phyloP scores from a whole-genome alignment of 2,888 invertebrate species.

The Conops quadrifasciatus region DNA sequence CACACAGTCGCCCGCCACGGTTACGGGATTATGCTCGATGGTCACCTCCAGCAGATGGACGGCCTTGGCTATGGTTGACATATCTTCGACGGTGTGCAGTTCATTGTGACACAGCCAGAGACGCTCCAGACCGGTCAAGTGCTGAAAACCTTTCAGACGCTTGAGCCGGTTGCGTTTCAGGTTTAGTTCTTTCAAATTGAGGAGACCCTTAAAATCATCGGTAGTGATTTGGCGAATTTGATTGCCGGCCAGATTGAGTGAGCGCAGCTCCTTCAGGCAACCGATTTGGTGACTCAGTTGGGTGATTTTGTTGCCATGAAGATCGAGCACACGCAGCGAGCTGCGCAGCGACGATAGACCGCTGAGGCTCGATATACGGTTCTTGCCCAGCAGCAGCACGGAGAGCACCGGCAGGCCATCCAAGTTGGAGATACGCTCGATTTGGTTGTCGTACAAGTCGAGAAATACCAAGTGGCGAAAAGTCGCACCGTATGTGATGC shows the following conservation, averaged over 20 bases:
- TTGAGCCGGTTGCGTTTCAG: constrained; percentile 85
- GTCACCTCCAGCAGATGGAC: constrained; percentile 82
- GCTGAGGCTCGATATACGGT: constrained; percentile 69
- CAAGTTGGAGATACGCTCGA: constrained; percentile 84
- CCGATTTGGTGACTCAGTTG: constrained; percentile 63
- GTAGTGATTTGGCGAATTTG: constrained; percentile 80
- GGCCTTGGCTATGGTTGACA: constrained; percentile 82
- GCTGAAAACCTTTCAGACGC: constrained; percentile 81
- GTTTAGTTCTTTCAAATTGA: constrained; percentile 85
- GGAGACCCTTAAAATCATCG: constrained; percentile 80
- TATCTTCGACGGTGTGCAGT: constrained; percentile 81
- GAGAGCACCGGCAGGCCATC: constrained; percentile 80
- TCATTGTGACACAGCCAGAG: constrained; percentile 66
- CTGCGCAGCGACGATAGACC: constrained; percentile 57
- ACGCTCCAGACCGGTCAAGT: constrained; percentile 76
- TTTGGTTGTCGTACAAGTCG: constrained; percentile 93
- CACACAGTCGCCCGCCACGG: constrained; percentile 81
- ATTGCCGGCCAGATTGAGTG: constrained; percentile 92
- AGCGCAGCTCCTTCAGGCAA: constrained; percentile 81
- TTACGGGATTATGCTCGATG: constrained; percentile 86
- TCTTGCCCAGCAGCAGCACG: constrained; percentile 90
- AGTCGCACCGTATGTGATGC: constrained; percentile 57
- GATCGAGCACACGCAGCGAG: constrained; percentile 88
- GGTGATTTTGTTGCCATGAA: constrained; percentile 90
- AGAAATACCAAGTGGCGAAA: constrained; percentile 82